A percentile compares a stretch with the other conserved stretches of the same genome.
Conservation (phyloP, 1,140 invertebrate species). For the Frieseomelitta varia region DNA sequence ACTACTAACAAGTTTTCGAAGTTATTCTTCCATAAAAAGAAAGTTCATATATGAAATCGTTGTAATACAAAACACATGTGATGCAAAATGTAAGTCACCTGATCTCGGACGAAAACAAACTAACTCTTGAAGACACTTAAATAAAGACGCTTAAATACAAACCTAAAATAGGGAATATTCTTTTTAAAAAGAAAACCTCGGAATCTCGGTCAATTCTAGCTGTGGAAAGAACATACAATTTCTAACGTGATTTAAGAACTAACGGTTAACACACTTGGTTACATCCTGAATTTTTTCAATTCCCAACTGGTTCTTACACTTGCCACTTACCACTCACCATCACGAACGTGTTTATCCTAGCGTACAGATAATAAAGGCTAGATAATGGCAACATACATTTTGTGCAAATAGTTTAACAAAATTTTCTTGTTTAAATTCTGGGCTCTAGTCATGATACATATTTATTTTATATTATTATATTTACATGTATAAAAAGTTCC, state of each 20-base stretch:
- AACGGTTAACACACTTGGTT: conserved; percentile 52
- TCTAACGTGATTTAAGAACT: neutral
- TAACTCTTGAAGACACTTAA: too few species aligned
- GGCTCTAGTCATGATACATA: neutral
- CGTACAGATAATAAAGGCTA: neutral
- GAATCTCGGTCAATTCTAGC: conserved; percentile 12
- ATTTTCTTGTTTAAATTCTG: neutral
- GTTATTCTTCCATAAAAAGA: too few species aligned
- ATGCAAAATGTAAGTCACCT: neutral
- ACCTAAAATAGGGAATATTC: neutral
- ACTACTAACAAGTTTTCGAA: neutral
- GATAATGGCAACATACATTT: neutral
- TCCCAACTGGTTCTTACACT: conserved; percentile 42
- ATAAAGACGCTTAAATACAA: too few species aligned
- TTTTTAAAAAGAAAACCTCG: neutral
- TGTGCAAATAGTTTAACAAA: neutral
- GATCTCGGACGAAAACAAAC: neutral
- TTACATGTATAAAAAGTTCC: neutral
- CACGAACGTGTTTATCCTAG: neutral
- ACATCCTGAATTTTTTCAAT: conserved; percentile 30
- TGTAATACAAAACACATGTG: too few species aligned
- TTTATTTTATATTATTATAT: neutral
- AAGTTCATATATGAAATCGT: neutral
- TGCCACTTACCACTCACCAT: neutral
- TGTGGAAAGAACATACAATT: neutral